Conservation (phyloP, 2,888 invertebrate species). For the Anthophora plumipes region DNA sequence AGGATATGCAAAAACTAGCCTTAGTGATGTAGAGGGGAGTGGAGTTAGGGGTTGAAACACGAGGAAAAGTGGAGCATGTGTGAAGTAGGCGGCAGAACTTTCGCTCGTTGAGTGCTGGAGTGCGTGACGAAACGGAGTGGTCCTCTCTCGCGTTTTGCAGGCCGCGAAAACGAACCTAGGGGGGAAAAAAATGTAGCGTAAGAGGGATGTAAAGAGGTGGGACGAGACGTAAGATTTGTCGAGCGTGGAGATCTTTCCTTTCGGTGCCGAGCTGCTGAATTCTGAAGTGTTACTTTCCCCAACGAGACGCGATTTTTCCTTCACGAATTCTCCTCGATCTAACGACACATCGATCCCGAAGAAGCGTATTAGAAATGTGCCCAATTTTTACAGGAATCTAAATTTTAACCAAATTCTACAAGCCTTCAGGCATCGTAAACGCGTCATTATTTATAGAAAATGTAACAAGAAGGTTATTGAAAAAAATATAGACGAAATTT, state of each 20-base stretch:
- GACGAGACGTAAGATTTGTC: not conserved
- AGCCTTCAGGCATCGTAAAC: too few relatives aligned
- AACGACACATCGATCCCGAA: too few relatives aligned
- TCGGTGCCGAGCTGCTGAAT: too few relatives aligned
- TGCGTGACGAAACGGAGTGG: constrained; percentile 30
- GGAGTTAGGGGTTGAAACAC: not conserved
- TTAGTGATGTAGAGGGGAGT: not conserved
- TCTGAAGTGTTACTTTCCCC: too few relatives aligned
- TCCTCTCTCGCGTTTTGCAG: constrained; percentile 11
- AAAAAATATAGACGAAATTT: too few relatives aligned
- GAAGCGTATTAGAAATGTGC: too few relatives aligned
- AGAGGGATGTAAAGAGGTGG: not conserved
- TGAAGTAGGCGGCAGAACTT: constrained; percentile 28
- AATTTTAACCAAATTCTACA: too few relatives aligned
- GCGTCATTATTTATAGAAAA: too few relatives aligned
- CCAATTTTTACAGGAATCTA: too few relatives aligned
- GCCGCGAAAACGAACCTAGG: not conserved
- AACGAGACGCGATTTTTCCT: too few relatives aligned
- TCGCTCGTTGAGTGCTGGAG: constrained; percentile 44
- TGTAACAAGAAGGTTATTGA: too few relatives aligned
- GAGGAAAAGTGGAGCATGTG: constrained; percentile 44
- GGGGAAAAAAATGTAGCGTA: not conserved
- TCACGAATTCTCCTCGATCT: too few relatives aligned
- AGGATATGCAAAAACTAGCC: constrained; percentile 23
- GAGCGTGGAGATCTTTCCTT: not conserved